These are phyloP conservation scores for Papilio machaon DNA, from an alignment of 1,140 invertebrate genomes.

Conservation along the genomic window DNA sequence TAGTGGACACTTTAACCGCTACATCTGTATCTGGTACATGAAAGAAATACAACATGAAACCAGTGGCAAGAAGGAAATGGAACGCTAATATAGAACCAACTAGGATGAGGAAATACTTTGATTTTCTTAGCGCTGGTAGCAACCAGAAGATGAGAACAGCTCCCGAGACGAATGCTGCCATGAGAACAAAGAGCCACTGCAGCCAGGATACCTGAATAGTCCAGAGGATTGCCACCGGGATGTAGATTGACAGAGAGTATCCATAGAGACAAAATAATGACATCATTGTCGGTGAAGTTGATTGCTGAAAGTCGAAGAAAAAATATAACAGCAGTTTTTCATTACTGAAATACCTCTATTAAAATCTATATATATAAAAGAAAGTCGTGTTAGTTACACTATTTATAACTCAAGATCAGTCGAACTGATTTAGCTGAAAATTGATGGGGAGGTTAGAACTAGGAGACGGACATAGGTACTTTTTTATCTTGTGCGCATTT, in stretches of 20 bases:
- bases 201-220: conserved; percentile 92
- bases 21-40: conserved; percentile 57
- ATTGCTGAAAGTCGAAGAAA: conserved; percentile 81
- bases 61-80: conserved; percentile 91
- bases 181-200: conserved; percentile 93
- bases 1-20: neutral
- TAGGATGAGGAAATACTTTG: conserved; percentile 86
- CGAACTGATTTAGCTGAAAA: too few relatives aligned
- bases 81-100: conserved; percentile 86
- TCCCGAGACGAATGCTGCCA: conserved; percentile 92
- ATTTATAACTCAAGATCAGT: too few relatives aligned
- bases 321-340: too few relatives aligned
- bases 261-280: conserved; percentile 96
- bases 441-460: too few relatives aligned
- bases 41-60: conserved; percentile 89
- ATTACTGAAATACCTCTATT: too few relatives aligned
- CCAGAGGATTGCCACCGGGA: conserved; percentile 97
- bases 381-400: too few relatives aligned
- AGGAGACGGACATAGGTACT: too few relatives aligned
- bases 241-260: conserved; percentile 96
- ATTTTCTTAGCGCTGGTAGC: conserved; percentile 88
- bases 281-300: conserved; percentile 86
- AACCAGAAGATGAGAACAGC: conserved; percentile 92
- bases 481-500: too few relatives aligned
- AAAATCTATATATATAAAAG: too few relatives aligned